Evolutionary conservation across 2,113 vertebrate species (phyloP), one percentile per base, ranked within the genome.

Genomic region (Passer montanus): DNA sequence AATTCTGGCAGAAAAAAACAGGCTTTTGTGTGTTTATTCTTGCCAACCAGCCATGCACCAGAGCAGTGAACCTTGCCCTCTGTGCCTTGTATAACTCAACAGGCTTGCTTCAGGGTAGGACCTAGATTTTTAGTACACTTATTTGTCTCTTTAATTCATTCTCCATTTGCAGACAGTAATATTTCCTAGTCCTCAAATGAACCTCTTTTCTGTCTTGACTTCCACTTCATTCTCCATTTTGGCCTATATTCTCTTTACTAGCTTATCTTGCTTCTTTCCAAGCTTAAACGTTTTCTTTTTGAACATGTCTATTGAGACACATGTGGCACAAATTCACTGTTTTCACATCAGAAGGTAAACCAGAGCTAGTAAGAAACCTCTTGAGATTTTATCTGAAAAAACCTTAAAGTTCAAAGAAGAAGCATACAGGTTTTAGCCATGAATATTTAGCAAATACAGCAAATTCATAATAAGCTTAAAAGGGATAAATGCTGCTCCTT

Each of bases 371-470:
- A 62, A 62, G 79, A 91, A 79, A 41, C 2, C 31, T 80, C 31
- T 68, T 64, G n/a, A 73, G 53, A 75, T 68, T 92, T 93, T 55
- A 50, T 43, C 47, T 87, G 60, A 64, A 82, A 78, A 63, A 13
- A 75, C 47, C 18, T 56, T 64, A 5, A 28, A 58, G 53, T 83
- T 87, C 49, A 85, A 82, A 93, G 44, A 88, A 66, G 16, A 2
- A 69, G 8, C 30, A 84, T 66, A 62, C 24, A 49, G 17, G 3
- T 79, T 93, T 93, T 84, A 82, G 18, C 37, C 68, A 46, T 49
- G 41, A 94, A 76, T 92, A 83, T 93, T 83, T 82, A 92, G n/a
- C 70, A 94, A 83, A 83, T 52, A 60, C 49, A 80, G 67, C 35
- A 94, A 87, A 62, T 85, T 83, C 13, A 26, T 76, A 91, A 68